Conservation (phyloP, 2,888 invertebrate genomes). For the Tethea ocularis region DNA sequence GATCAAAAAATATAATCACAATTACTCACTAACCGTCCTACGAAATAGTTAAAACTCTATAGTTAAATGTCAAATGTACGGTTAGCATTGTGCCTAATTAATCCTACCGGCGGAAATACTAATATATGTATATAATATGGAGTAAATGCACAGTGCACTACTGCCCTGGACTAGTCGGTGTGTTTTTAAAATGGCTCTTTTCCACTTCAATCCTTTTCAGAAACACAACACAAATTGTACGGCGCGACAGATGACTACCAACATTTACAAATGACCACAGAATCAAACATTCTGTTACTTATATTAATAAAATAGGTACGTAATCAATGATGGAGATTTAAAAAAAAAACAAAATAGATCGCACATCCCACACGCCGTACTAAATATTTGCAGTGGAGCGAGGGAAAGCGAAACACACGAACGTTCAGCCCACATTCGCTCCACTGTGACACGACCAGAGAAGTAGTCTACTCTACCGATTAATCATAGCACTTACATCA, state of each 20-base stretch:
- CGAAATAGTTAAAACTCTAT: constrained; percentile 58
- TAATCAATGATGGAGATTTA: constrained; percentile 26
- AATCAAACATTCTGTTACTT: constrained; percentile 33
- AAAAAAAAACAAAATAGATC: constrained; percentile 31
- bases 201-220: constrained; percentile 90
- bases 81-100: constrained; percentile 63
- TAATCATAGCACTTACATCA: constrained; percentile 66
- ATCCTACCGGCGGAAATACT: constrained; percentile 64
- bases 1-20: constrained; percentile 75
- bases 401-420: constrained; percentile 35
- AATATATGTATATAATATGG: constrained; percentile 38
- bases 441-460: constrained; percentile 71
- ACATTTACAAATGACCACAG: constrained; percentile 29
- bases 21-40: constrained; percentile 72
- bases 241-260: constrained; percentile 55
- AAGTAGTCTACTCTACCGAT: constrained; percentile 72
- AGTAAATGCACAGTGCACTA: constrained; percentile 78
- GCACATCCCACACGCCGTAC: constrained; percentile 52
- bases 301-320: constrained; percentile 37
- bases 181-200: constrained; percentile 95
- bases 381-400: constrained; percentile 69
- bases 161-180: constrained; percentile 86
- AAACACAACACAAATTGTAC: constrained; percentile 93
- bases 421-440: constrained; percentile 44
- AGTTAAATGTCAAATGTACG: constrained; percentile 63